Conservation (phyloP, 2,113 vertebrate genomes). For the Mystacornis crossleyi region DNA sequence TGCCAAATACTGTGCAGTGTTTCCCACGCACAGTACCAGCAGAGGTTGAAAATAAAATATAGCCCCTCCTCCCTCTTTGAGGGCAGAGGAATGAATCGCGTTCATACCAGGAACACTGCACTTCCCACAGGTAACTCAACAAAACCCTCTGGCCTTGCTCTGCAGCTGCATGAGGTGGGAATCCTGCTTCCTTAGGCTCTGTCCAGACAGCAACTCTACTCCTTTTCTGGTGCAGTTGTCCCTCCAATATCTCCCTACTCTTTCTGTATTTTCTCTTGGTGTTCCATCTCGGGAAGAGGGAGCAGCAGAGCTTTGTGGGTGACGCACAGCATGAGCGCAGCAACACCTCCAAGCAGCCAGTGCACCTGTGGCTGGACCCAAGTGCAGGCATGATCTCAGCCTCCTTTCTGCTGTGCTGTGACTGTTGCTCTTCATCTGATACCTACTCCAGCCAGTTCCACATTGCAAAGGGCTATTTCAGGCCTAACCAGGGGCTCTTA, state of each 20-base stretch:
- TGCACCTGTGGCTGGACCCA: background rate
- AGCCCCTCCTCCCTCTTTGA: background rate
- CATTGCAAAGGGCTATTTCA: slow-evolving; percentile 22
- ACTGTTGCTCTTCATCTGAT: background rate
- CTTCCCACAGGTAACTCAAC: background rate
- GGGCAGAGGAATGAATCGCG: accelerated
- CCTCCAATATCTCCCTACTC: background rate
- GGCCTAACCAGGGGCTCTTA: slow-evolving; percentile 1
- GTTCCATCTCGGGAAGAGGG: background rate
- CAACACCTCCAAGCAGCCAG: background rate
- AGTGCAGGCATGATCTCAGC: background rate
- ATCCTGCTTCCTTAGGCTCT: background rate
- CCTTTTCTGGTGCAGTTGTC: background rate
- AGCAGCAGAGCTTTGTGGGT: background rate
- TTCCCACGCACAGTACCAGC: background rate
- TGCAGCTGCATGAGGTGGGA: background rate
- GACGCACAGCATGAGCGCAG: background rate
- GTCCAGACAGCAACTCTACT: background rate
- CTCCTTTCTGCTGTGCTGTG: slow-evolving; percentile 6
- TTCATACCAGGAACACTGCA: background rate
- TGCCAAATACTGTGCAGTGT: background rate
- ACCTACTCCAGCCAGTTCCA: background rate
- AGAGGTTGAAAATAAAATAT: background rate
- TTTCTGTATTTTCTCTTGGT: background rate
- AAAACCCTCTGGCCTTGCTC: background rate